Percentiles rank a stretch among this genome's conserved stretches.
Evolutionary conservation across 2,888 invertebrate species (phyloP).

Genomic region (Serripes groenlandicus): DNA sequence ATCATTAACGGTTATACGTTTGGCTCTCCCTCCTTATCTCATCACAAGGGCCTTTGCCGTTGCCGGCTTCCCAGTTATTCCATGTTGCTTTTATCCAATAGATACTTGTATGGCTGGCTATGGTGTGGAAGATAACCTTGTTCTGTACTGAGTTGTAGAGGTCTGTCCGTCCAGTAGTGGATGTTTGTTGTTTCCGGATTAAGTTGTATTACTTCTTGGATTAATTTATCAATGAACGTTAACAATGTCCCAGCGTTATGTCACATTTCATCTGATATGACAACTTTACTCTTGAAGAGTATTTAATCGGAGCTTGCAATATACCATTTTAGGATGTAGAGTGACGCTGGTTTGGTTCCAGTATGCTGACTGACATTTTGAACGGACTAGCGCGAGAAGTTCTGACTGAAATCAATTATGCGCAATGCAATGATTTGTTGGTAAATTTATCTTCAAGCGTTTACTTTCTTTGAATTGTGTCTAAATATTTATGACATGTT

Average conservation of each 20-base stretch:
- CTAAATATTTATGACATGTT: constrained; percentile 11
- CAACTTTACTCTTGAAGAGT: constrained; percentile 15
- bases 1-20: constrained; percentile 37
- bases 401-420: constrained; percentile 32
- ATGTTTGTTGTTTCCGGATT: background rate
- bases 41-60: constrained; percentile 56
- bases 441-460: background rate
- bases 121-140: background rate
- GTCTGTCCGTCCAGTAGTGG: constrained; percentile 36
- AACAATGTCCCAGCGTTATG: constrained; percentile 16
- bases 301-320: constrained; percentile 32
- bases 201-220: constrained; percentile 1
- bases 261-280: constrained; percentile 24
- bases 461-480: constrained; percentile 3
- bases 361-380: constrained; percentile 24
- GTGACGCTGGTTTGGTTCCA: constrained; percentile 36
- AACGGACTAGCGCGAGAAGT: background rate
- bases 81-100: constrained; percentile 29
- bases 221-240: constrained; percentile 19
- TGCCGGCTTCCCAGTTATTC: constrained; percentile 54
- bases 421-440: background rate
- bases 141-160: constrained; percentile 28
- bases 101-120: background rate
- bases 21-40: constrained; percentile 48
- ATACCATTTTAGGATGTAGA: constrained; percentile 44